These are phyloP conservation scores for Cetonia aurata DNA, from an alignment of 2,888 invertebrate species.

Conservation along the genomic window DNA sequence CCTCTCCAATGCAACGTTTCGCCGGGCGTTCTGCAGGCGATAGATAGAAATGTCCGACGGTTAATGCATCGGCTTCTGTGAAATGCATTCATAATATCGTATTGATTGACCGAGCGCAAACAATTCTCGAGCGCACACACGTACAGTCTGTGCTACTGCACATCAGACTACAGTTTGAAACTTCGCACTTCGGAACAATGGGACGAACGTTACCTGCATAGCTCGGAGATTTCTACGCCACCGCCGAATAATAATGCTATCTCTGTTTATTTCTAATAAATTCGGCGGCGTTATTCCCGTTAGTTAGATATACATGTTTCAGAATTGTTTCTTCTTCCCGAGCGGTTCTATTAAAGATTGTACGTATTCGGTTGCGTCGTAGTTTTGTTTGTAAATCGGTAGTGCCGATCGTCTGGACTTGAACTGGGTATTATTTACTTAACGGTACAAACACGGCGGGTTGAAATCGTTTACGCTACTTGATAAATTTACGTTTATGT, in stretches of 20 bases:
- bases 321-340: neutral
- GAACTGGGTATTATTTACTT: too few species aligned
- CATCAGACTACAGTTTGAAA: constrained; percentile 29
- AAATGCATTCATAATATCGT: constrained; percentile 41
- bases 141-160: neutral
- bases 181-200: constrained; percentile 33
- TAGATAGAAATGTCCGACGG: constrained; percentile 32
- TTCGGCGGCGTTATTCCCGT: constrained; percentile 4
- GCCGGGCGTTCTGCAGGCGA: constrained; percentile 15
- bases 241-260: constrained; percentile 31
- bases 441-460: too few species aligned
- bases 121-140: constrained; percentile 20
- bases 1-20: constrained; percentile 28
- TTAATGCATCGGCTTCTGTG: constrained; percentile 34
- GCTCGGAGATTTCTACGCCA: constrained; percentile 14
- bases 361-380: neutral
- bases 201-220: constrained; percentile 31
- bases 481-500: too few species aligned
- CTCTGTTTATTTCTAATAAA: constrained; percentile 32
- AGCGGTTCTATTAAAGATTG: neutral
- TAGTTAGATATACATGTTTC: constrained; percentile 4
- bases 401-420: neutral
- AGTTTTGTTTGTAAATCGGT: constrained; percentile 21
- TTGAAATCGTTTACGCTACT: too few species aligned
- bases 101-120: constrained; percentile 40